Evolutionary conservation across 23 tunicate species (phyloP).

Genomic region (Phallusia fumigata): DNA sequence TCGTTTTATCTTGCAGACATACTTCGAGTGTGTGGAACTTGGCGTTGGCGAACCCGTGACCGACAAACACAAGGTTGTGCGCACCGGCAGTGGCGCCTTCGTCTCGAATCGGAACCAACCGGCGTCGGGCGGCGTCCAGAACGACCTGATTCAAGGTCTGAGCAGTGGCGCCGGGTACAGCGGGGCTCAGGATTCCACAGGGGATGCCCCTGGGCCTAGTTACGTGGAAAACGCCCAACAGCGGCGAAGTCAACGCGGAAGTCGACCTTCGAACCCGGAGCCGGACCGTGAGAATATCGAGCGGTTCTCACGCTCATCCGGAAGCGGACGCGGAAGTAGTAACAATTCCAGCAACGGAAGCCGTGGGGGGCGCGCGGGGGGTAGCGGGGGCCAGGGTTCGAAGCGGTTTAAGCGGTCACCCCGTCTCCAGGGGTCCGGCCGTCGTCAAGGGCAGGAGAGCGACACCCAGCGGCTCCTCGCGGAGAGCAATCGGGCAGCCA

Average conservation of each 20-base stretch:
- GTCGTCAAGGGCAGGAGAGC: slow-evolving; percentile 22
- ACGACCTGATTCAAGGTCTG: background rate
- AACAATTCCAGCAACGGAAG: background rate
- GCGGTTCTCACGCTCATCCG: slow-evolving; percentile 21
- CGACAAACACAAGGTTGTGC: slow-evolving; percentile 25
- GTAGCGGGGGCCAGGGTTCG: background rate
- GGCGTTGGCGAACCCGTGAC: slow-evolving; percentile 74
- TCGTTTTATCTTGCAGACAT: slow-evolving; percentile 50
- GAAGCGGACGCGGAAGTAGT: background rate
- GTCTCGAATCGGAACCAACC: slow-evolving; percentile 4
- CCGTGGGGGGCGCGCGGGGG: background rate
- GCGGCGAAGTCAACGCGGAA: slow-evolving; percentile 17
- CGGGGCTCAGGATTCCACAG: background rate
- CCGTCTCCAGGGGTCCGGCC: background rate
- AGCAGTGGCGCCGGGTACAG: slow-evolving; percentile 37
- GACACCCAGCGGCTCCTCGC: slow-evolving; percentile 48
- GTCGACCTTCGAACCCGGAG: slow-evolving; percentile 9
- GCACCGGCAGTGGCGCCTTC: slow-evolving; percentile 42
- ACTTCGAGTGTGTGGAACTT: slow-evolving; percentile 71
- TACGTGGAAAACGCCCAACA: slow-evolving; percentile 34
- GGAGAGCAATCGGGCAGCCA: background rate
- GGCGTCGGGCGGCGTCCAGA: background rate
- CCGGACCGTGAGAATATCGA: slow-evolving; percentile 42
- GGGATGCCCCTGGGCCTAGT: slow-evolving; percentile 18
- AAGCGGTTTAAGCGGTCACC: slow-evolving; percentile 4